Conservation (phyloP, 2,797 vertebrate species). For the Gymnoscopelus microlampas region DNA sequence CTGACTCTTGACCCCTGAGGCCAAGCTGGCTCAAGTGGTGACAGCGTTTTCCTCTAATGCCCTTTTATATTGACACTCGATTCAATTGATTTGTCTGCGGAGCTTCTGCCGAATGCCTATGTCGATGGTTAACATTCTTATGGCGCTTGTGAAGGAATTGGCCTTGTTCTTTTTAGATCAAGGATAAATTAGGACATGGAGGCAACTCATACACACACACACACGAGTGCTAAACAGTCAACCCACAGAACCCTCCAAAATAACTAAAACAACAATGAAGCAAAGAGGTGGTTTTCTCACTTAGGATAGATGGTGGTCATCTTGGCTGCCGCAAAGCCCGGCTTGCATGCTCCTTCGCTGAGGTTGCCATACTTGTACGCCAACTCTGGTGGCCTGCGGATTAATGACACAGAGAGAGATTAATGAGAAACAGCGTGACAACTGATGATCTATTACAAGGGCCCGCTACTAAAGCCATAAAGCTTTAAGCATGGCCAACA, state of each 20-base stretch:
- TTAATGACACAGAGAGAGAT: slow-evolving; percentile 34
- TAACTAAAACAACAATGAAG: neutral
- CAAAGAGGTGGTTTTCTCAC: slow-evolving; percentile 73
- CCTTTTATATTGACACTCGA: slow-evolving; percentile 37
- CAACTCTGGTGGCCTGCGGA: slow-evolving; percentile 86
- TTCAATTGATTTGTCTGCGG: slow-evolving; percentile 37
- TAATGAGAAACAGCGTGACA: slow-evolving; percentile 33
- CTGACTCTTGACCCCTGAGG: slow-evolving; percentile 63
- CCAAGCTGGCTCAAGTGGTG: slow-evolving; percentile 50
- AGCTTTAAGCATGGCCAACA: slow-evolving; percentile 61
- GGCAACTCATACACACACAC: neutral
- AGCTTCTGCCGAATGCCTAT: slow-evolving; percentile 13
- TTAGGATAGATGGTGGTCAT: slow-evolving; percentile 94
- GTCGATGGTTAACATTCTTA: slow-evolving; percentile 4
- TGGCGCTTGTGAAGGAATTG: neutral
- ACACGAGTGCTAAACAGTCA: neutral
- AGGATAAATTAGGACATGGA: neutral
- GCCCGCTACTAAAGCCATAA: slow-evolving; percentile 41
- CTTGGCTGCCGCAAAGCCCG: slow-evolving; percentile 90
- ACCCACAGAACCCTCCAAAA: neutral
- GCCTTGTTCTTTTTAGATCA: neutral
- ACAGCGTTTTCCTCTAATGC: slow-evolving; percentile 55
- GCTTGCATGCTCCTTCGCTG: slow-evolving; percentile 90
- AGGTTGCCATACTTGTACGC: slow-evolving; percentile 91
- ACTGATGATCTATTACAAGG: slow-evolving; percentile 45